These are phyloP conservation scores for Pyralis farinalis DNA, from an alignment of 2,888 invertebrate species.

Conservation along the genomic window DNA sequence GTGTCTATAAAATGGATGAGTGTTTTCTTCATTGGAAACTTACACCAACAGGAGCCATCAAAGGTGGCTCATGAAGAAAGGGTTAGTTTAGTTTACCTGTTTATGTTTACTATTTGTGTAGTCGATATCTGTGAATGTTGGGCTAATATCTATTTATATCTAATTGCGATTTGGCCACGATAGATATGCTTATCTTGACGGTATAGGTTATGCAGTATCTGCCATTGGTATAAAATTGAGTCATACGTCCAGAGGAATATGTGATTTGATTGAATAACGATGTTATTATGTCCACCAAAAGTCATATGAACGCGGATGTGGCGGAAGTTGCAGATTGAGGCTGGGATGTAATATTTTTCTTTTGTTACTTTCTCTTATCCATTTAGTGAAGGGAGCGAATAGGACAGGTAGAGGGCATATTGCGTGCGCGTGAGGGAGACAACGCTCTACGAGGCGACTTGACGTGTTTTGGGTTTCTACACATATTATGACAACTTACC, in stretches of 20 bases:
- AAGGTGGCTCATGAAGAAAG: conserved; percentile 80
- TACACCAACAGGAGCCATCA: conserved; percentile 70
- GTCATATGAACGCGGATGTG: conserved; percentile 36
- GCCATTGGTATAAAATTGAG: conserved; percentile 45
- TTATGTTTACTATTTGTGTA: conserved; percentile 57
- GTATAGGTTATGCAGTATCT: conserved; percentile 56
- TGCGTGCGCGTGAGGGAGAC: conserved; percentile 47
- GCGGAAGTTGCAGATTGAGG: conserved; percentile 48
- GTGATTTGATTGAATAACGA: conserved; percentile 17
- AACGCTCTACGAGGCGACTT: conserved; percentile 50
- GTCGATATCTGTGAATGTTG: conserved; percentile 29
- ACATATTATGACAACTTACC: conserved; percentile 32
- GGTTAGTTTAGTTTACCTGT: conserved; percentile 78
- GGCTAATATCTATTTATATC: conserved; percentile 38
- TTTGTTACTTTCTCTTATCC: conserved; percentile 79
- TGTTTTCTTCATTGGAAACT: conserved; percentile 67
- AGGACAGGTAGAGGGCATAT: conserved; percentile 40
- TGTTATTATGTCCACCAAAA: conserved; percentile 19
- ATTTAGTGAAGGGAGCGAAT: conserved; percentile 73
- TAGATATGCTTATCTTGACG: conserved; percentile 30
- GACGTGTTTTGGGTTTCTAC: conserved; percentile 38
- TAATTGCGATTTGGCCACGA: conserved; percentile 35
- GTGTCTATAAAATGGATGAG: conserved; percentile 77
- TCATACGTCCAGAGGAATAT: conserved; percentile 25
- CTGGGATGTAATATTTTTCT: conserved; percentile 71